phyloP scores from a whole-genome alignment of 35 echinoderm and acorn worm genomes.

The Eucidaris tribuloides region DNA sequence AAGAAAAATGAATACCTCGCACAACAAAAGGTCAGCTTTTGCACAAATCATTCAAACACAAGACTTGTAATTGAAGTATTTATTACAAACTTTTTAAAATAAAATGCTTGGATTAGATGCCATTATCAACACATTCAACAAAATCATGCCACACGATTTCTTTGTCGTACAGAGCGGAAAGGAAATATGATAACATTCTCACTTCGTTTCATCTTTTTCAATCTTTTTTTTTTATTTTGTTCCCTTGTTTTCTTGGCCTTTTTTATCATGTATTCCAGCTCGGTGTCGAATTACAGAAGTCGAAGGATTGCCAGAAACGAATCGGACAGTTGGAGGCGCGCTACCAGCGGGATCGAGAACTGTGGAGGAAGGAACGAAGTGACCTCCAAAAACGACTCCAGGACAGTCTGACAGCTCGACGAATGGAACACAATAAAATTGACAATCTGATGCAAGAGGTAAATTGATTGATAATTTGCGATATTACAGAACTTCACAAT shows the following conservation, averaged over 20 bases:
- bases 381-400: slow-evolving; percentile 67
- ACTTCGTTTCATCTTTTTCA: no score
- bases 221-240: neutral
- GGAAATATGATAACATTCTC: neutral
- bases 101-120: neutral
- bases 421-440: slow-evolving; percentile 69
- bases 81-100: neutral
- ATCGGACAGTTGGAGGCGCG: slow-evolving; percentile 60
- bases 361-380: slow-evolving; percentile 75
- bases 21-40: no score
- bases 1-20: no score
- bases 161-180: neutral
- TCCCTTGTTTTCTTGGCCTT: neutral
- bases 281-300: slow-evolving; percentile 50
- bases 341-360: slow-evolving; percentile 74
- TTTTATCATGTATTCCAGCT: slow-evolving; percentile 52
- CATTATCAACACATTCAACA: neutral
- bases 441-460: slow-evolving; percentile 76
- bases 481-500: no score
- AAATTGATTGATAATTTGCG: no score
- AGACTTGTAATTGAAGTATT: neutral
- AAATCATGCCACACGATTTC: neutral
- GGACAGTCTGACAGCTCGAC: slow-evolving; percentile 62
- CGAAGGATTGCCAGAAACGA: slow-evolving; percentile 60
- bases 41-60: neutral